These are phyloP conservation scores for Grammomys dolichurus DNA, from an alignment of 2,113 vertebrate species.

Conservation along the genomic window DNA sequence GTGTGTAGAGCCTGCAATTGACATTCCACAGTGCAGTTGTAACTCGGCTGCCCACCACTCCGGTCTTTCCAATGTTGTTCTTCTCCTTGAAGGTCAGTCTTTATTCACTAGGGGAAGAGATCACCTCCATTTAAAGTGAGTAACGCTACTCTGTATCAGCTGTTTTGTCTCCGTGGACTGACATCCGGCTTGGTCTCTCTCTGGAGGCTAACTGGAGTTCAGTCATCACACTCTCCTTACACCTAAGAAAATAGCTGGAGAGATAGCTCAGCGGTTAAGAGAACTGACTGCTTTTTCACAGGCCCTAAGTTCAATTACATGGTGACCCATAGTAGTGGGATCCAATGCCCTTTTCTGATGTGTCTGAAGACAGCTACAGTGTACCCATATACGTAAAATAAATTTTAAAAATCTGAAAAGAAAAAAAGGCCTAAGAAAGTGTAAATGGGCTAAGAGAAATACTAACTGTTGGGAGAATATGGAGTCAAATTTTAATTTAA, in stretches of 20 bases:
- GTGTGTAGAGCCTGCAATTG: not conserved
- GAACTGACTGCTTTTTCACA: too few relatives aligned
- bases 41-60: not conserved
- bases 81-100: conserved; percentile 19
- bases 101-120: not conserved
- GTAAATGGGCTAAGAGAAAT: conserved; percentile 28
- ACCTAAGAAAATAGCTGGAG: not conserved
- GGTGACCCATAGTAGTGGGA: too few relatives aligned
- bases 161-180: not conserved
- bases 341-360: too few relatives aligned
- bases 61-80: not conserved
- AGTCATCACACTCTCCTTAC: not conserved
- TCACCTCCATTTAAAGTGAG: conserved; percentile 31
- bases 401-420: too few relatives aligned
- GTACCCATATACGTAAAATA: too few relatives aligned
- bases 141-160: conserved; percentile 24
- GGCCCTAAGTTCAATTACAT: too few relatives aligned
- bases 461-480: not conserved
- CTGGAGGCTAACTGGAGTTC: not conserved
- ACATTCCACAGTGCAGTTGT: not conserved
- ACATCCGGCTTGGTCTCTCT: not conserved
- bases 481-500: conserved; percentile 48
- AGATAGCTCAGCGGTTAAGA: too few relatives aligned
- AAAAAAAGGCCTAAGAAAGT: conserved; percentile 24
- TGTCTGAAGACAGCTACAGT: too few relatives aligned